phyloP scores from a whole-genome alignment of 2,113 vertebrate genomes.

The Heterotis niloticus region DNA sequence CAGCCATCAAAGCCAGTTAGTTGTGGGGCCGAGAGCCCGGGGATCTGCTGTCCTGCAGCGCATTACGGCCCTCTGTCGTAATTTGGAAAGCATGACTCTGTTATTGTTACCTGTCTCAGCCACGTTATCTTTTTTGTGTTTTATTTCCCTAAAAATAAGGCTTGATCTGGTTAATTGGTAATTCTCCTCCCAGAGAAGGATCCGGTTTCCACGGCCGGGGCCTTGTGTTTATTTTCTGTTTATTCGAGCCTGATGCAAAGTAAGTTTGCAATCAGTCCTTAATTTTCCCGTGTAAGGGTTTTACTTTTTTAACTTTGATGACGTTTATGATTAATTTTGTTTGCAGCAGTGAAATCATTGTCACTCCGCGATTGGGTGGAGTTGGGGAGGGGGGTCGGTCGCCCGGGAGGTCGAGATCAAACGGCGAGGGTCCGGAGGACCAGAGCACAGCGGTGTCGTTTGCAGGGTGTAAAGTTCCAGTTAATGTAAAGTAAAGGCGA shows the following conservation, averaged over 20 bases:
- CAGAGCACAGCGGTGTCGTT: slow-evolving; percentile 40
- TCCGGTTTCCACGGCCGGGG: slow-evolving; percentile 47
- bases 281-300: slow-evolving; percentile 40
- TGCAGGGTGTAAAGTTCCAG: slow-evolving; percentile 53
- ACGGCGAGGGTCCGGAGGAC: background rate
- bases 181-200: slow-evolving; percentile 24
- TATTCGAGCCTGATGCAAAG: slow-evolving; percentile 41
- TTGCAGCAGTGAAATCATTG: slow-evolving; percentile 43
- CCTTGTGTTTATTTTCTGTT: slow-evolving; percentile 51
- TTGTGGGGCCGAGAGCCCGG: background rate
- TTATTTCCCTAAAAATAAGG: slow-evolving; percentile 45
- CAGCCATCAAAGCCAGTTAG: slow-evolving; percentile 42
- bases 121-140: slow-evolving; percentile 40
- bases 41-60: slow-evolving; percentile 29
- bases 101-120: slow-evolving; percentile 42
- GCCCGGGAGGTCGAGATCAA: slow-evolving; percentile 12
- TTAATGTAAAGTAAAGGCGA: slow-evolving; percentile 65
- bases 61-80: slow-evolving; percentile 30
- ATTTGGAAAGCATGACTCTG: slow-evolving; percentile 38
- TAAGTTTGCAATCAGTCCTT: slow-evolving; percentile 52
- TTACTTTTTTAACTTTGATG: slow-evolving; percentile 31
- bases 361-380: slow-evolving; percentile 35
- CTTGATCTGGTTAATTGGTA: slow-evolving; percentile 26
- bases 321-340: slow-evolving; percentile 53
- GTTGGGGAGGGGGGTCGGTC: background rate